These are phyloP conservation scores for Auanema sp. DNA, from an alignment of 2,888 invertebrate species.

Conservation along the genomic window DNA sequence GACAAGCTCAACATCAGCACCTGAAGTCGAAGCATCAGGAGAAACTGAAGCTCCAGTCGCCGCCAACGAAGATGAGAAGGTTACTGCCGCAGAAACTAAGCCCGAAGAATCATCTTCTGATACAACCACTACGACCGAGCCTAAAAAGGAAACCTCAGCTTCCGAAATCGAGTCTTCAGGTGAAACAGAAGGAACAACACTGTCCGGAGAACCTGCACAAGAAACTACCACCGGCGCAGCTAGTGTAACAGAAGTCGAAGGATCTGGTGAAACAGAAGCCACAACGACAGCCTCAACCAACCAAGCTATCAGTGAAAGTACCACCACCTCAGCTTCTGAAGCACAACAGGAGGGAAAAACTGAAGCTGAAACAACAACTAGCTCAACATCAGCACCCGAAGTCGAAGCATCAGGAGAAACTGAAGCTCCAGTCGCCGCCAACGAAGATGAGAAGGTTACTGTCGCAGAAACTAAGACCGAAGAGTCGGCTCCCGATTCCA, in stretches of 20 bases:
- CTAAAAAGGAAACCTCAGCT: no score
- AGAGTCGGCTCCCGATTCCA: neutral
- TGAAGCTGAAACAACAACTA: neutral
- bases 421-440: neutral
- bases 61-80: conserved; percentile 12
- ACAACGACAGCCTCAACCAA: neutral
- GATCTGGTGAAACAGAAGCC: neutral
- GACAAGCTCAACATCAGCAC: neutral
- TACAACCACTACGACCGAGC: no score
- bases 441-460: neutral
- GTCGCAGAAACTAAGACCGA: neutral
- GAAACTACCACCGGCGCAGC: conserved; percentile 1
- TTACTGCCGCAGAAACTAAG: neutral
- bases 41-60: conserved; percentile 6
- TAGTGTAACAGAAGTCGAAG: neutral
- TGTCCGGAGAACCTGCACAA: conserved; percentile 4
- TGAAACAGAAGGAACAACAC: no score
- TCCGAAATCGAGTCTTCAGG: no score
- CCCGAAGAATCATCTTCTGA: conserved; percentile 12
- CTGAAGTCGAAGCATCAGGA: neutral
- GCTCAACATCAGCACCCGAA: no score
- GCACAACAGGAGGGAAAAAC: neutral
- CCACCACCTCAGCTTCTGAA: neutral
- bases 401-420: no score
- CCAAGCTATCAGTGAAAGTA: conserved; percentile 3